phyloP scores from a whole-genome alignment of 1,140 invertebrate genomes.

The Arion vulgaris region DNA sequence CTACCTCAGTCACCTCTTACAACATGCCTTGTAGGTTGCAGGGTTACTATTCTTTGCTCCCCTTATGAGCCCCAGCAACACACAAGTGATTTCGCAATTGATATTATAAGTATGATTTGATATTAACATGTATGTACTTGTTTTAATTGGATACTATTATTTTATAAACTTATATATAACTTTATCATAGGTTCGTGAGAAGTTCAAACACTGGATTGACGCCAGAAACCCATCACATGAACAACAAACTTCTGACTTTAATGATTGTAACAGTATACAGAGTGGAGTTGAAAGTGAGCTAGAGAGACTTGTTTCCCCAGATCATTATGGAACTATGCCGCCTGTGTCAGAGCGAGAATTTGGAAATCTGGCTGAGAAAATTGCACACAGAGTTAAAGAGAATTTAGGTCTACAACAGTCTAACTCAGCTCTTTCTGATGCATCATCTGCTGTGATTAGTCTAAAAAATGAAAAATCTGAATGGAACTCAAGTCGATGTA shows the following conservation, averaged over 20 bases:
- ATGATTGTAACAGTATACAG: constrained; percentile 10
- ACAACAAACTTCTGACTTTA: not conserved
- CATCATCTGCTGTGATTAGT: not conserved
- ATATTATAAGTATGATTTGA: too few species aligned
- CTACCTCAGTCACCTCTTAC: too few species aligned
- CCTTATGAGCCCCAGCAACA: too few species aligned
- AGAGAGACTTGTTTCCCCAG: constrained; percentile 28
- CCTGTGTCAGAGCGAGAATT: constrained; percentile 29
- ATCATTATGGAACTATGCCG: not conserved
- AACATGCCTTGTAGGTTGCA: too few species aligned
- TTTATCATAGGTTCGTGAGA: constrained; percentile 14
- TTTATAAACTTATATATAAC: too few species aligned
- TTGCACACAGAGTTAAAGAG: constrained; percentile 27
- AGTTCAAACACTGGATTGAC: constrained; percentile 21
- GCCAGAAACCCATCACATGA: not conserved
- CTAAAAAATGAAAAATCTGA: not conserved
- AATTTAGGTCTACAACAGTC: constrained; percentile 15
- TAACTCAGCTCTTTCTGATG: not conserved
- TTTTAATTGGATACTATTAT: too few species aligned
- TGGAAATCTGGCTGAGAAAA: constrained; percentile 27
- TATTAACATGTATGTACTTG: too few species aligned
- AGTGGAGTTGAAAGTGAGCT: constrained; percentile 37
- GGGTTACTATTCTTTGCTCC: too few species aligned
- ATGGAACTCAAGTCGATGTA: not conserved
- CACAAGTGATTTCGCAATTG: too few species aligned